Evolutionary conservation across 2,888 invertebrate genomes (phyloP).

Genomic region (Dolomedes plantarius): DNA sequence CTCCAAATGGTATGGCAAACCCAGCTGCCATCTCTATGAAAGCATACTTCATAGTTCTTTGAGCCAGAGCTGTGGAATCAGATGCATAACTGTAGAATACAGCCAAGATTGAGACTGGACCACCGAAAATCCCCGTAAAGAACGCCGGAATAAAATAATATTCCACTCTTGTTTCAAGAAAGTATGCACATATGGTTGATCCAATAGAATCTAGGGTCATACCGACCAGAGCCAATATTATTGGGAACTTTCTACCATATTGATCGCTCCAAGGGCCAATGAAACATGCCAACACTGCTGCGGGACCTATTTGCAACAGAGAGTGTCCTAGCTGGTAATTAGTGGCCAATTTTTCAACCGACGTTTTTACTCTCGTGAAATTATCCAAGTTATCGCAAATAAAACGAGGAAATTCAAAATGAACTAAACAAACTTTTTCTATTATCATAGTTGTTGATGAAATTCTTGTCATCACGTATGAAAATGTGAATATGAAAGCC

Average conservation of each 20-base stretch:
- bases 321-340: conserved; percentile 69
- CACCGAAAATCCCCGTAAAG: conserved; percentile 44
- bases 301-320: conserved; percentile 62
- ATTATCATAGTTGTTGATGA: conserved; percentile 69
- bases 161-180: conserved; percentile 43
- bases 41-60: conserved; percentile 64
- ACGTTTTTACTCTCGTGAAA: conserved; percentile 27
- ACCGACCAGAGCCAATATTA: conserved; percentile 49
- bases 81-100: conserved; percentile 64
- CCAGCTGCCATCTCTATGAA: conserved; percentile 79
- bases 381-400: conserved; percentile 67
- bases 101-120: conserved; percentile 22
- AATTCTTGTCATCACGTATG: conserved; percentile 42
- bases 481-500: conserved; percentile 54
- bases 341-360: conserved; percentile 62
- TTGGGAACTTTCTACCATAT: conserved; percentile 70
- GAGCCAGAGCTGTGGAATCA: conserved; percentile 36
- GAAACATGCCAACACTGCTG: conserved; percentile 65
- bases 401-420: conserved; percentile 52
- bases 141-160: conserved; percentile 42
- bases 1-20: conserved; percentile 80
- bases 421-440: conserved; percentile 70
- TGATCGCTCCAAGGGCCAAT: conserved; percentile 73
- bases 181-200: conserved; percentile 31
- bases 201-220: conserved; percentile 41